These are phyloP conservation scores for Ormyrus thymus DNA, from an alignment of 2,888 invertebrate genomes.

Conservation along the genomic window DNA sequence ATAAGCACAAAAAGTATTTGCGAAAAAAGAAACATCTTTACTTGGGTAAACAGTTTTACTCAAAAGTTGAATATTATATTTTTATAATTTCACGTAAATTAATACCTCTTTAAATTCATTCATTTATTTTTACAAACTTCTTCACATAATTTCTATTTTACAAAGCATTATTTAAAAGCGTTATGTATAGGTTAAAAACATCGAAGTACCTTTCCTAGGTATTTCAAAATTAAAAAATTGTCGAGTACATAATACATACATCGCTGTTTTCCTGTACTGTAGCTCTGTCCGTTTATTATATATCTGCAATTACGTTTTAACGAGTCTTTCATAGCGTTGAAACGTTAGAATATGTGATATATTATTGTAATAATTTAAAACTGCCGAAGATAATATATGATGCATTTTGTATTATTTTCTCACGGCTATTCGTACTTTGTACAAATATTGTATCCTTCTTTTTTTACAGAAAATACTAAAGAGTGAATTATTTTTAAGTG, in stretches of 20 bases:
- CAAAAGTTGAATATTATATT: too few relatives aligned
- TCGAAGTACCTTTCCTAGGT: too few relatives aligned
- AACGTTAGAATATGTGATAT: slow-evolving; percentile 59
- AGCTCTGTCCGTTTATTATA: slow-evolving; percentile 11
- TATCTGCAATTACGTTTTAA: slow-evolving; percentile 37
- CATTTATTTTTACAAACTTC: too few relatives aligned
- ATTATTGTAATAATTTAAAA: slow-evolving; percentile 58
- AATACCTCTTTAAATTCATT: too few relatives aligned
- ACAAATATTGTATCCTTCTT: slow-evolving; percentile 19
- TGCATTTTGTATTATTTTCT: slow-evolving; percentile 27
- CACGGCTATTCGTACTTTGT: slow-evolving; percentile 32
- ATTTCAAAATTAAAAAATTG: not conserved
- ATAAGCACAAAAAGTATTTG: too few relatives aligned
- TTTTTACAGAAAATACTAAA: slow-evolving; percentile 52
- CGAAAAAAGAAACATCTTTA: too few relatives aligned
- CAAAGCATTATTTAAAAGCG: too few relatives aligned
- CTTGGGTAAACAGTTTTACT: too few relatives aligned
- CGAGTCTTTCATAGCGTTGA: slow-evolving; percentile 57
- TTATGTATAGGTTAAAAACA: too few relatives aligned
- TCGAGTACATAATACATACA: slow-evolving; percentile 15
- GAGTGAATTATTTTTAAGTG: slow-evolving; percentile 50
- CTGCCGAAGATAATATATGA: slow-evolving; percentile 23
- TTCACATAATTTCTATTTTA: too few relatives aligned
- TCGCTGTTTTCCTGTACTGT: slow-evolving; percentile 13
- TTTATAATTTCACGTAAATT: too few relatives aligned